phyloP scores from a whole-genome alignment of 2,888 invertebrate species.

The Saturnia japonica region DNA sequence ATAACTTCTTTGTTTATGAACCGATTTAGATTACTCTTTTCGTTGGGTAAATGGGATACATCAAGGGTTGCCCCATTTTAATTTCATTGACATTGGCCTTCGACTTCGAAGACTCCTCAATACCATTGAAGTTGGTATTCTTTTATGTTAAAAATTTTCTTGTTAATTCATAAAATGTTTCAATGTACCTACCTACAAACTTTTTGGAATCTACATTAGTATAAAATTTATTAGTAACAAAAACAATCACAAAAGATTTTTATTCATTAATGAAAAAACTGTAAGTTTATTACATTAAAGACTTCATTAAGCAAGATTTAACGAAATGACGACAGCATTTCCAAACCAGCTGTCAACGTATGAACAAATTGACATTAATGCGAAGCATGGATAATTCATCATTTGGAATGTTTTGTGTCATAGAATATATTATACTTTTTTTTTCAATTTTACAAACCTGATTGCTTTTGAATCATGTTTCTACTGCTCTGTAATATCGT shows the following conservation, averaged over 20 bases:
- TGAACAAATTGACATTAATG: slow-evolving; percentile 27
- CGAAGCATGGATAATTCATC: slow-evolving; percentile 33
- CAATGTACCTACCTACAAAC: too few relatives aligned
- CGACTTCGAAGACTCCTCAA: too few relatives aligned
- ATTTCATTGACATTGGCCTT: too few relatives aligned
- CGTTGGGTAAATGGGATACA: too few relatives aligned
- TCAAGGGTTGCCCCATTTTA: too few relatives aligned
- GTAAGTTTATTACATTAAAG: background rate
- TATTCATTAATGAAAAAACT: background rate
- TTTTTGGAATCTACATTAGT: too few relatives aligned
- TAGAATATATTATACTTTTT: background rate
- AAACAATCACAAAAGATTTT: background rate
- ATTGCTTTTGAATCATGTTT: background rate
- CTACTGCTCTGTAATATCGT: background rate
- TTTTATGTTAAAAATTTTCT: too few relatives aligned
- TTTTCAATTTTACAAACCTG: background rate
- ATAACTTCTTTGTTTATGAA: too few relatives aligned
- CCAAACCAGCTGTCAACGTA: slow-evolving; percentile 25
- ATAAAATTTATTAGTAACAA: background rate
- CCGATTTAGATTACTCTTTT: too few relatives aligned
- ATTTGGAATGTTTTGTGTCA: slow-evolving; percentile 4
- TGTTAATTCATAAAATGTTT: too few relatives aligned
- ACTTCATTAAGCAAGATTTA: slow-evolving; percentile 11
- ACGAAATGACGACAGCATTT: slow-evolving; percentile 15
- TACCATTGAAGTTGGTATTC: too few relatives aligned